Conservation (phyloP, 2,113 vertebrate genomes). For the Tetrax tetrax region DNA sequence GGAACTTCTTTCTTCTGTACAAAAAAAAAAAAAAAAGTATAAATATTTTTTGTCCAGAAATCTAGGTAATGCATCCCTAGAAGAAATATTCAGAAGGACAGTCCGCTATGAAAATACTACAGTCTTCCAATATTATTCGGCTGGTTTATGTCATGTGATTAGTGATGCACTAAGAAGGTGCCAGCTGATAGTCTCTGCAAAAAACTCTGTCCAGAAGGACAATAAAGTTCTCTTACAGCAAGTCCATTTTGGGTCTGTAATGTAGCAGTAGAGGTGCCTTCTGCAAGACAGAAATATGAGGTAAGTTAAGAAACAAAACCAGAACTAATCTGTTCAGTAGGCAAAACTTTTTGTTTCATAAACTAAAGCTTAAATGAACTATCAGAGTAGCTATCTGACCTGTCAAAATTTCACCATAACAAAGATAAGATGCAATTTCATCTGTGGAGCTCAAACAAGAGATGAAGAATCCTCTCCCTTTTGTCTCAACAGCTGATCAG, state of each 20-base stretch:
- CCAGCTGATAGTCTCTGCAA: conserved; percentile 90
- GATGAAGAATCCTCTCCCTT: background rate
- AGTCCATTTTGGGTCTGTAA: conserved; percentile 99
- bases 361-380: background rate
- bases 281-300: conserved; percentile 76
- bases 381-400: background rate
- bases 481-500: background rate
- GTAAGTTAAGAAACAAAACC: background rate
- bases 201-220: conserved; percentile 81
- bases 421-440: background rate
- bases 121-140: conserved; percentile 72
- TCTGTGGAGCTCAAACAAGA: background rate
- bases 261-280: conserved; percentile 98
- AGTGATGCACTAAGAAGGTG: conserved; percentile 79
- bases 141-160: conserved; percentile 77
- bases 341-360: background rate
- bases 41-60: conserved; percentile 87
- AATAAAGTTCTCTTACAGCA: conserved; percentile 88
- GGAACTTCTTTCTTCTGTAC: conserved; percentile 83
- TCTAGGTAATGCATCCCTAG: conserved; percentile 58
- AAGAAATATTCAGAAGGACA: conserved; percentile 43
- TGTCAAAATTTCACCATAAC: background rate
- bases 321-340: background rate
- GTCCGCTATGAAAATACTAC: conserved; percentile 50
- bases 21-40: conserved; percentile 91